Evolutionary conservation across 2,113 vertebrate species (phyloP).

Genomic region (Hyaena hyaena): DNA sequence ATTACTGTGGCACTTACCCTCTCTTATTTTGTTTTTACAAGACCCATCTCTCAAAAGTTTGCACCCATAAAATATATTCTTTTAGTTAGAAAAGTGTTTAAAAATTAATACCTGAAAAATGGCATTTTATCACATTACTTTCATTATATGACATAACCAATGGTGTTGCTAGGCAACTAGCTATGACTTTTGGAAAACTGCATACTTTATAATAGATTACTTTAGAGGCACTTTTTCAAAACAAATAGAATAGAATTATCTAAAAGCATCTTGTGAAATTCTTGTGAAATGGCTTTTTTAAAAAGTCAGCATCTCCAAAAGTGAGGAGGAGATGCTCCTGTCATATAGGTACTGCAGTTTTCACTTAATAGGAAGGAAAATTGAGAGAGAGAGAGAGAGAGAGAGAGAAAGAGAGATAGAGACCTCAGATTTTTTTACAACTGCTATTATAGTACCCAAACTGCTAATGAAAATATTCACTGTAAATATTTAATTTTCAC

Average conservation of each 20-base stretch:
- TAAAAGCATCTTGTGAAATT: slow-evolving; percentile 67
- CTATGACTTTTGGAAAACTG: slow-evolving; percentile 67
- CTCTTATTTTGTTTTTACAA: slow-evolving; percentile 62
- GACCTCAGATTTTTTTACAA: neutral
- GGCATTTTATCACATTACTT: slow-evolving; percentile 76
- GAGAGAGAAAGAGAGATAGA: neutral
- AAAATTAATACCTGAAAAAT: slow-evolving; percentile 76
- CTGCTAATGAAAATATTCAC: slow-evolving; percentile 17
- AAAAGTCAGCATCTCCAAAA: slow-evolving; percentile 51
- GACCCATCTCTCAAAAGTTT: neutral
- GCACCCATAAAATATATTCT: slow-evolving; percentile 43
- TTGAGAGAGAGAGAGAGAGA: neutral
- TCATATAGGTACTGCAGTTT: neutral
- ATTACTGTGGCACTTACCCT: slow-evolving; percentile 54
- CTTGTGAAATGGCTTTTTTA: slow-evolving; percentile 36
- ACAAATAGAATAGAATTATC: slow-evolving; percentile 75
- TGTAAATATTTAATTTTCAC: neutral
- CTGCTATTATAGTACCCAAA: neutral
- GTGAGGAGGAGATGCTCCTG: neutral
- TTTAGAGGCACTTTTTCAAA: slow-evolving; percentile 69
- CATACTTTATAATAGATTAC: slow-evolving; percentile 79
- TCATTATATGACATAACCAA: slow-evolving; percentile 79
- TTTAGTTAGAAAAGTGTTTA: slow-evolving; percentile 52
- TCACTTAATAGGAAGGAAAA: slow-evolving; percentile 15
- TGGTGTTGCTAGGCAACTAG: slow-evolving; percentile 84